Conservation (phyloP, 2,888 invertebrate genomes). For the Cenopis cana region DNA sequence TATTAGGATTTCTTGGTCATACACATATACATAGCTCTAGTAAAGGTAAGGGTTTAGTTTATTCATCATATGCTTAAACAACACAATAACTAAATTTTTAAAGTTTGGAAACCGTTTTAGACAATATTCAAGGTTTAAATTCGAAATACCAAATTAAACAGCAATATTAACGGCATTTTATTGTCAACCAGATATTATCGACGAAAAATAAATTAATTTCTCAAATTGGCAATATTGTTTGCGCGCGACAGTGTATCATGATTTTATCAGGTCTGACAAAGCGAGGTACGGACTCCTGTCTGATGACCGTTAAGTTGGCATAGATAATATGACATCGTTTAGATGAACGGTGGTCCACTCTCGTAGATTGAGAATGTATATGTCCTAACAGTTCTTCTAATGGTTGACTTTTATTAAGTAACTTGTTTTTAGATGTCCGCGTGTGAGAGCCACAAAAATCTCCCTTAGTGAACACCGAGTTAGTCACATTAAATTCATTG, state of each 20-base stretch:
- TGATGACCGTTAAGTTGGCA: conserved; percentile 73
- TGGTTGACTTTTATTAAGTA: conserved; percentile 23
- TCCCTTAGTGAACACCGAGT: conserved; percentile 7
- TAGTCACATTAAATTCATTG: conserved; percentile 11
- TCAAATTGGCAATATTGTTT: conserved; percentile 18
- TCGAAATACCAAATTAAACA: conserved; percentile 1
- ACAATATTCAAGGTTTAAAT: conserved; percentile 17
- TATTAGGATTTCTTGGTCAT: too few species aligned
- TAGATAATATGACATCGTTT: conserved; percentile 73
- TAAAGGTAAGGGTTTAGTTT: too few species aligned
- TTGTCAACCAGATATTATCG: not conserved
- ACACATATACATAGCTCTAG: too few species aligned
- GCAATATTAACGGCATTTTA: not conserved
- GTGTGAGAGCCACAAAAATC: not conserved
- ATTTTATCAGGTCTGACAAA: conserved; percentile 59
- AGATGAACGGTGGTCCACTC: conserved; percentile 53
- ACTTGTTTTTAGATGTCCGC: conserved; percentile 14
- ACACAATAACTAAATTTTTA: too few species aligned
- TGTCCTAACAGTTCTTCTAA: conserved; percentile 46
- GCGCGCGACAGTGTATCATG: conserved; percentile 17
- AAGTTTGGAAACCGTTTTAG: too few species aligned
- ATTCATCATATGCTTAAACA: too few species aligned
- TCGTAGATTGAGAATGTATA: conserved; percentile 50
- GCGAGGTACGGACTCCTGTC: conserved; percentile 59
- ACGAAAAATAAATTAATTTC: conserved; percentile 16